Conservation (phyloP, 1,140 invertebrate genomes). For the Hycleus cichorii region DNA sequence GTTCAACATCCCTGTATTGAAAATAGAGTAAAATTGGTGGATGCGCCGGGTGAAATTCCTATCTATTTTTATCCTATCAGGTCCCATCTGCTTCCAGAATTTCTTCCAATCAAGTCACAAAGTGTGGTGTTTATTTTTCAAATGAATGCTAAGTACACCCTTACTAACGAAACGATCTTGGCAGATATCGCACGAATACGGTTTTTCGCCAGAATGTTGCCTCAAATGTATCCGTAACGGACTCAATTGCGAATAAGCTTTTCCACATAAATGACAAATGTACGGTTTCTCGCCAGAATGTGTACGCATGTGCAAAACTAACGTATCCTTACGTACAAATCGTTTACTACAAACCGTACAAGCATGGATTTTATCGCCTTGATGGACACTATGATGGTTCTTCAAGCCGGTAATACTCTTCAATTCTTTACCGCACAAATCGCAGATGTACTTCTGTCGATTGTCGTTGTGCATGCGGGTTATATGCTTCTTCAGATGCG, state of each 20-base stretch:
- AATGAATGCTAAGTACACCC: slow-evolving; percentile 52
- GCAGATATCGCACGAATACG: slow-evolving; percentile 39
- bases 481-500: slow-evolving; percentile 27
- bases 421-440: slow-evolving; percentile 31
- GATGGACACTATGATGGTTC: slow-evolving; percentile 24
- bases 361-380: slow-evolving; percentile 15
- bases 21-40: no score
- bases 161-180: slow-evolving; percentile 49
- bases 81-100: no score
- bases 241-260: slow-evolving; percentile 45
- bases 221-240: slow-evolving; percentile 39
- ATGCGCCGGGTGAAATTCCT: no score
- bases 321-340: slow-evolving; percentile 50
- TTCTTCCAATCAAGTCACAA: not conserved
- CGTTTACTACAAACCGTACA: slow-evolving; percentile 53
- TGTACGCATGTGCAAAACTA: slow-evolving; percentile 50
- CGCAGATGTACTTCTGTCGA: slow-evolving; percentile 26
- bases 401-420: slow-evolving; percentile 27
- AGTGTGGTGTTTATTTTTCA: slow-evolving; percentile 38
- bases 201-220: slow-evolving; percentile 47
- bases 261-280: slow-evolving; percentile 57
- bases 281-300: slow-evolving; percentile 67
- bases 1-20: no score
- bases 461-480: slow-evolving; percentile 23
- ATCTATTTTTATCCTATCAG: not conserved